Evolutionary conservation across 2,888 invertebrate species (phyloP), one percentile per base, ranked within the genome.

Genomic region (Caenorhabditis doughertyi): DNA sequence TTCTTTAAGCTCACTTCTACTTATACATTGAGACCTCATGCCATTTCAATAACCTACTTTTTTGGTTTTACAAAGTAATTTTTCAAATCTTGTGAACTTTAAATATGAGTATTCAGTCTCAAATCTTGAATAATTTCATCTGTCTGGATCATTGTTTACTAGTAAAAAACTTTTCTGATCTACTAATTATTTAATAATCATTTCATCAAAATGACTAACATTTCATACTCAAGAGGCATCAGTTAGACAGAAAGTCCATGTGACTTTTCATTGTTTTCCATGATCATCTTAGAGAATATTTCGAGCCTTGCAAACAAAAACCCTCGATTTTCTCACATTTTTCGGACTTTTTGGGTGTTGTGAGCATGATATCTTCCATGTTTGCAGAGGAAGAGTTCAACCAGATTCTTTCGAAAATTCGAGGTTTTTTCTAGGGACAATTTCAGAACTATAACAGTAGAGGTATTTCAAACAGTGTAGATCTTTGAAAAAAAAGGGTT

Each of bases 191-290:
- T 56, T 35, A 35, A 18, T 21, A 39, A 58, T 39, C 39, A 58
- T 42, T 42, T 42, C 16, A 42, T 42, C 13, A 42, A 18, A 58
- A 42, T 58, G 58, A 58, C 39, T 58, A 58, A 58, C 18, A 7
- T 16, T 21, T 18, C 2, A 21, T 3, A 16, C 27, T n/a, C 42
- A 42, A n/a, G n/a, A 2, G 25, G 60, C 5, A n/a, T n/a, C 35
- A 16, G 25, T 39, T 16, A 8, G 42, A 42, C 23, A 21, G 0
- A 9, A 56, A 56, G 4, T 11, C 25, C 60, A 39, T 13, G 42
- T 60, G 60, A 60, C 35, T 21, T 42, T 60, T 55, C 18, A 29
- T 23, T 60, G 39, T 39, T 60, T 60, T 60, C 35, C 42, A 21
- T 23, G 42, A 42, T 42, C n/a, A 23, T 42, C n/a, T 47, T n/a